Evolutionary conservation across 1,140 invertebrate species (phyloP), one percentile per base, ranked within the genome.

Genomic region (Episyrphus balteatus): DNA sequence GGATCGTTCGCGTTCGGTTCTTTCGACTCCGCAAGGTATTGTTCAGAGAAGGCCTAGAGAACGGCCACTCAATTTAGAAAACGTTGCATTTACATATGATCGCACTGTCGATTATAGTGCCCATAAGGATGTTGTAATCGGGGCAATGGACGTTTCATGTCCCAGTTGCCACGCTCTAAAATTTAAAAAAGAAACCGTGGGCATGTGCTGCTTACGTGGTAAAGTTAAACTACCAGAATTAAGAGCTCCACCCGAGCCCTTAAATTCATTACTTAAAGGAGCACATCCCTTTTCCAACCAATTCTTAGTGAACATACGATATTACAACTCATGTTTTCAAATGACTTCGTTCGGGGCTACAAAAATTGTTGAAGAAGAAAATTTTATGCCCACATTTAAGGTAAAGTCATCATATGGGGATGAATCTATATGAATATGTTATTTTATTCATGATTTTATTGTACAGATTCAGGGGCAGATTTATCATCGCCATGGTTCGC

Each of bases 381-480:
- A 30, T 58, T 66, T 57, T 73, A 73, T 63, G 63, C n/a, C n/a
- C n/a, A 68, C 61, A 47, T 73, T 71, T 52, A 70, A n/a, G n/a
- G n/a, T n/a, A n/a, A n/a, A n/a, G n/a, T n/a, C n/a, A n/a, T n/a
- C n/a, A n/a, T n/a, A n/a, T n/a, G n/a, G n/a, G n/a, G n/a, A n/a
- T n/a, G n/a, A n/a, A n/a, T n/a, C n/a, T n/a, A n/a, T n/a, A n/a
- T n/a, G n/a, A n/a, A n/a, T n/a, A n/a, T n/a, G n/a, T n/a, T n/a
- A n/a, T n/a, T n/a, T n/a, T n/a, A n/a, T n/a, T n/a, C n/a, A n/a
- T n/a, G n/a, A n/a, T n/a, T n/a, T n/a, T n/a, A n/a, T n/a, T n/a
- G n/a, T 42, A 42, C 41, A 42, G 41, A 44, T 44, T 44, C 30
- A 44, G 32, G 43, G 43, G 10, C 43, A 44, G 18, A 44, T 44